These are phyloP conservation scores for Rhagonycha lutea DNA, from an alignment of 2,888 invertebrate species.

Conservation along the genomic window DNA sequence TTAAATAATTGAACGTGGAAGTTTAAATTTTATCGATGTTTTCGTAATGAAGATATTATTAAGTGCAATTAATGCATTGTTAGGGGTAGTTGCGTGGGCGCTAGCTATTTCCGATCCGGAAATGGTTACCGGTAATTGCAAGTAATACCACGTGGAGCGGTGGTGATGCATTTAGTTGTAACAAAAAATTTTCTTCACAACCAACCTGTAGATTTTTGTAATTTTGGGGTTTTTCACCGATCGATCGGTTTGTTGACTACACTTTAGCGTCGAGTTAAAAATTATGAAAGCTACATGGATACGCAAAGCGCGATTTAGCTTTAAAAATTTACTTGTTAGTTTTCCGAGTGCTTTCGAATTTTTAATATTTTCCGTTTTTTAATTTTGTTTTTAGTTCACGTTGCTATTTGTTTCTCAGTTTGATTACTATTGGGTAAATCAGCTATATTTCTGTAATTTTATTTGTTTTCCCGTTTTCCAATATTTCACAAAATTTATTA, in stretches of 20 bases:
- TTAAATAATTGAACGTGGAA: background rate
- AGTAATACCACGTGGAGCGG: constrained; percentile 52
- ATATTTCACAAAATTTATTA: background rate
- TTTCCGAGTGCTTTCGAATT: too few relatives aligned
- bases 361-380: too few relatives aligned
- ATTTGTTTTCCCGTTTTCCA: background rate
- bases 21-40: background rate
- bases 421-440: too few relatives aligned
- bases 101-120: constrained; percentile 54
- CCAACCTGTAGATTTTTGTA: background rate
- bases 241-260: background rate
- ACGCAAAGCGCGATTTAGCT: background rate
- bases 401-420: too few relatives aligned
- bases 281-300: background rate
- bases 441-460: background rate
- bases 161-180: constrained; percentile 32
- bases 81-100: constrained; percentile 41
- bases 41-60: constrained; percentile 10
- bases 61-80: constrained; percentile 37
- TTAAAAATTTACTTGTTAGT: too few relatives aligned
- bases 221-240: background rate
- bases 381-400: too few relatives aligned
- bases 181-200: constrained; percentile 16
- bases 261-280: background rate
- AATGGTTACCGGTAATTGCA: constrained; percentile 55